These are phyloP conservation scores for Cheiracanthium punctorium DNA, from an alignment of 2,888 invertebrate genomes.

Conservation along the genomic window DNA sequence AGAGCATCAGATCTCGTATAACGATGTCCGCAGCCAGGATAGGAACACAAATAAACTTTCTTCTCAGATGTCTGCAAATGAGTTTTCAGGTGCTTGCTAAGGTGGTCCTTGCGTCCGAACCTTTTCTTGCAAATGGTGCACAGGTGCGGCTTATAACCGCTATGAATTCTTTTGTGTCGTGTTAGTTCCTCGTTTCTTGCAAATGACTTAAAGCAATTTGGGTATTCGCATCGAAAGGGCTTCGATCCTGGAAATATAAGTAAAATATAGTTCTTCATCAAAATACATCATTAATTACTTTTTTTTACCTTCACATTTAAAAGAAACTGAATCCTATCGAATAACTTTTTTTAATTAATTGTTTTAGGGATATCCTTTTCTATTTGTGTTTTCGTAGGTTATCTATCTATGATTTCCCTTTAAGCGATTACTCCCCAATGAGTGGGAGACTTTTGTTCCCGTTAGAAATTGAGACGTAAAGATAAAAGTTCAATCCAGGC, in stretches of 20 bases:
- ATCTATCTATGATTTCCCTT: too few relatives aligned
- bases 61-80: slow-evolving; percentile 90
- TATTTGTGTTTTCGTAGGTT: too few relatives aligned
- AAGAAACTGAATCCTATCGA: too few relatives aligned
- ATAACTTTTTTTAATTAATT: too few relatives aligned
- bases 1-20: slow-evolving; percentile 71
- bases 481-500: too few relatives aligned
- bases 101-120: slow-evolving; percentile 91
- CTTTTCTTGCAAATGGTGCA: slow-evolving; percentile 93
- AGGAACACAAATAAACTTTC: slow-evolving; percentile 78
- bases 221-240: slow-evolving; percentile 73
- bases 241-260: slow-evolving; percentile 30
- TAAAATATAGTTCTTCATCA: too few relatives aligned
- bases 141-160: slow-evolving; percentile 90
- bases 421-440: too few relatives aligned
- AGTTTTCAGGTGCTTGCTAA: slow-evolving; percentile 89
- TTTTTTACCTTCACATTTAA: too few relatives aligned
- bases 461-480: too few relatives aligned
- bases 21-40: slow-evolving; percentile 62
- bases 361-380: too few relatives aligned
- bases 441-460: too few relatives aligned
- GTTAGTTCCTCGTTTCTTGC: slow-evolving; percentile 88
- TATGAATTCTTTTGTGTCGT: slow-evolving; percentile 91
- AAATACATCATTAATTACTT: too few relatives aligned
- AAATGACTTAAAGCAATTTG: slow-evolving; percentile 77